Base-by-base conservation (phyloP, 2,113 vertebrate species). In the Eupsittula cactorum region DNA sequence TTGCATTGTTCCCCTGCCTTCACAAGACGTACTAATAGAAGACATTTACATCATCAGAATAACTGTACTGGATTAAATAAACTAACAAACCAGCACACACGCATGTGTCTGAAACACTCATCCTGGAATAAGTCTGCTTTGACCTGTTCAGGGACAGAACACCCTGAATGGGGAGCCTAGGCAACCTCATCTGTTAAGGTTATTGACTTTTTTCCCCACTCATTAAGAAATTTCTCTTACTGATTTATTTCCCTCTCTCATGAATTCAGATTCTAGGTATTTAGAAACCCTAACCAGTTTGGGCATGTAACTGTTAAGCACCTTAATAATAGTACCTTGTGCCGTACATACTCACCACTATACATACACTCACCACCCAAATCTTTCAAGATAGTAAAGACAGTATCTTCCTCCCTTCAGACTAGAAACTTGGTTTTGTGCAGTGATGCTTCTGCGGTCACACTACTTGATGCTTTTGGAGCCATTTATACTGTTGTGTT, bases 31-130 rank as follows among this genome's bases (percentile, higher is more conserved):
- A 62, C 18, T 69, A 78, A 64, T 9, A 13, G 20, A 63, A 88
- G 13, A 49, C 13, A 10, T 57, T 67, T 59, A 20, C 17, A 41
- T n/a, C 16, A 42, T 35, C 21, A 60, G 44, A 68, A 28, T 78
- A 91, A 75, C 29, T 63, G 4, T 31, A 18, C 3, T 55, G 50
- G 14, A 5, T 53, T 81, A 63, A 78, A 41, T 37, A 81, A 88
- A 39, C 11, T 18, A 85, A 35, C 6, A 53, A 42, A 31, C 12
- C 20, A 59, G n/a, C 37, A 17, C 7, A 35, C 3, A 6, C 20
- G 3, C 10, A 5, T 0, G 0, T 50, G 29, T 21, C 29, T 35
- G 46, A 47, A 53, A 47, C 23, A 16, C 33, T 74, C 4, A 8
- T 14, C 2, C 11, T 76, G 19, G 6, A 52, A 16, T 0, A 12